Evolutionary conservation across 2,113 vertebrate species (phyloP).

Genomic region (Arothron firmamentum): DNA sequence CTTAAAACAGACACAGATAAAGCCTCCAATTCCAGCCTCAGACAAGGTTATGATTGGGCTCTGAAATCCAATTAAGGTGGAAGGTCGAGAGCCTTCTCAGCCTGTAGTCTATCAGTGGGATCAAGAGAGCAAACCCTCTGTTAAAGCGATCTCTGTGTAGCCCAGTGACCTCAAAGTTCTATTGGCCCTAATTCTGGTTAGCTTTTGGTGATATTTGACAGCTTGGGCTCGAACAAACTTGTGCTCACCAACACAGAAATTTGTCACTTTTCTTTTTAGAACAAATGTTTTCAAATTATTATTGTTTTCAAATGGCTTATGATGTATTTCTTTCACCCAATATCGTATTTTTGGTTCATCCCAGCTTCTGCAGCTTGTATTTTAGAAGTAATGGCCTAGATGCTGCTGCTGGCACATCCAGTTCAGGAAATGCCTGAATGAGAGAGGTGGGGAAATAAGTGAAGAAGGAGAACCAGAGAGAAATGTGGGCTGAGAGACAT

Average conservation of each 20-base stretch:
- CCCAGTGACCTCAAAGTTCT: slow-evolving; percentile 13
- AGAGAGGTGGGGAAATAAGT: slow-evolving; percentile 55
- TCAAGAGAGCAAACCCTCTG: slow-evolving; percentile 37
- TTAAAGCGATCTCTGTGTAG: slow-evolving; percentile 28
- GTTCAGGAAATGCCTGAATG: slow-evolving; percentile 70
- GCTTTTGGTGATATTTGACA: too few relatives aligned
- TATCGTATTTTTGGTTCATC: slow-evolving; percentile 18
- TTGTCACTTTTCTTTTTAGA: too few relatives aligned
- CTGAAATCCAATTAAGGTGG: slow-evolving; percentile 48
- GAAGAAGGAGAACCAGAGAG: slow-evolving; percentile 37
- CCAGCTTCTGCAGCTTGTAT: slow-evolving; percentile 31
- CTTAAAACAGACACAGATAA: not conserved
- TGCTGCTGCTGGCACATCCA: slow-evolving; percentile 53
- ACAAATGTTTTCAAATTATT: too few relatives aligned
- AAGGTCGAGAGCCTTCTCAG: slow-evolving; percentile 16
- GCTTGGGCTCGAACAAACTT: too few relatives aligned
- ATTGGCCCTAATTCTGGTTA: too few relatives aligned
- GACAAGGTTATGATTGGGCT: slow-evolving; percentile 37
- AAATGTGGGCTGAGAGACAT: slow-evolving; percentile 41
- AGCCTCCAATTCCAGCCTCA: slow-evolving; percentile 8
- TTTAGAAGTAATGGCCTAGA: slow-evolving; percentile 50
- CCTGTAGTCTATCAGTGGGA: slow-evolving; percentile 17
- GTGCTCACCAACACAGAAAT: too few relatives aligned
- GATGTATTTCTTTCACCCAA: too few relatives aligned
- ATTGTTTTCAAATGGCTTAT: not conserved